Evolutionary conservation across 2,113 vertebrate species (phyloP), one percentile per base, ranked within the genome.

Genomic region (Trichechus manatus): DNA sequence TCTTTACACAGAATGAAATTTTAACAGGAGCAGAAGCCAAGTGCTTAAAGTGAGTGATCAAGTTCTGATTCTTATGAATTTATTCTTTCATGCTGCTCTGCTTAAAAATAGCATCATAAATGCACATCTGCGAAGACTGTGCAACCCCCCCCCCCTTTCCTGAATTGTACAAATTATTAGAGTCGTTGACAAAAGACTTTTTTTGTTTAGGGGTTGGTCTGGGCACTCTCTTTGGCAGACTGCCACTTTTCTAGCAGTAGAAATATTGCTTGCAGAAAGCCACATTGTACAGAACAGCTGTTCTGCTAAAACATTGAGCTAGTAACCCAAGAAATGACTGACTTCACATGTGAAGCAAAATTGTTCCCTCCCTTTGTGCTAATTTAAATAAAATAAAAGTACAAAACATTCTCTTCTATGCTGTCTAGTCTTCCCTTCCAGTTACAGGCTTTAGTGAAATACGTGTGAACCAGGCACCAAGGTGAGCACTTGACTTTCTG

Each of bases 111-210:
- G 98, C 96, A 98, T 93, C 97, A 97, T 96, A 97, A 98, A 98
- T 97, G 98, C 97, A 98, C 98, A 98, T 98, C 98, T 98, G 98
- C 97, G 97, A 95, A 97, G 97, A 92, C 92, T 85, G 93, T 93
- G 96, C 92, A 89, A 85, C 7, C 25, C 70, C 36, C 91, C 36
- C 91, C 77, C 94, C 95, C 89, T 96, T 96, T 68, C 82, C 94
- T 97, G 96, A 98, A 98, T 97, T 97, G 98, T 98, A 98, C 98
- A 98, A 98, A 98, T 98, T 98, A 98, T 98, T 98, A 98, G 97
- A 97, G 97, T 98, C 74, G 96, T 98, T 98, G 98, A 98, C 98
- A 98, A 98, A 98, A 97, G 98, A 92, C 91, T 96, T 96, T 97
- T 96, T 95, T 97, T 97, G 96, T 97, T 95, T 91, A 97, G 96